Conservation (phyloP, 2,888 invertebrate species). For the Drosophila anceps region DNA sequence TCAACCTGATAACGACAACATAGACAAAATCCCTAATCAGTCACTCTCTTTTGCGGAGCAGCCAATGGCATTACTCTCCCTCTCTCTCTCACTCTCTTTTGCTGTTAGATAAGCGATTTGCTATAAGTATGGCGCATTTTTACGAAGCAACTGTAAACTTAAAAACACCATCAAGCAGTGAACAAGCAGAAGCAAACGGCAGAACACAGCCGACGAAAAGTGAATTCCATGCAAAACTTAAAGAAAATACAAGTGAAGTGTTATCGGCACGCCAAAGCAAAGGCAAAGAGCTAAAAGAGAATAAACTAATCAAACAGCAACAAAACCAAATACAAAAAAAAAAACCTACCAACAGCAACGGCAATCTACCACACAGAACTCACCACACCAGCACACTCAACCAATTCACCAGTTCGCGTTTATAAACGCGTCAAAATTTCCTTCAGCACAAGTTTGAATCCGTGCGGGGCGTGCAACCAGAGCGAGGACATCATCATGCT, state of each 20-base stretch:
- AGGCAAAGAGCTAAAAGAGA: conserved; percentile 45
- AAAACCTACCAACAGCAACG: conserved; percentile 4
- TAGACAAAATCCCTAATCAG: not conserved
- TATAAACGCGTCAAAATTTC: conserved; percentile 63
- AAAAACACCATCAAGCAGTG: conserved; percentile 48
- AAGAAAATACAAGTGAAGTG: conserved; percentile 73
- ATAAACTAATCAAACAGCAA: not conserved
- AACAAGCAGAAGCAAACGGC: conserved; percentile 53
- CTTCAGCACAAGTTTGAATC: conserved; percentile 47
- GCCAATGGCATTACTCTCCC: conserved; percentile 27
- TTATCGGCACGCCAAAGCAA: conserved; percentile 66
- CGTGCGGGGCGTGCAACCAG: conserved; percentile 76
- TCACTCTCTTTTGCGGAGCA: conserved; percentile 12
- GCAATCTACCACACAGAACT: not conserved
- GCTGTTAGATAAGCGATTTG: conserved; percentile 13
- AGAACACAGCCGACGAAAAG: conserved; percentile 51
- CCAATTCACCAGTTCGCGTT: conserved; percentile 15
- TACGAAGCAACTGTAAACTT: conserved; percentile 49
- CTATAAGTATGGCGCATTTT: conserved; percentile 56
- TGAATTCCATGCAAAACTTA: conserved; percentile 67
- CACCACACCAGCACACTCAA: not conserved
- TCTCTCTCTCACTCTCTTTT: not conserved
- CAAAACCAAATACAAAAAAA: conserved; percentile 5
- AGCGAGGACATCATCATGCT: conserved; percentile 79
- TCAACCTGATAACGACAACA: conserved; percentile 34